Evolutionary conservation across 2,888 invertebrate species (phyloP).

Genomic region (Trachelus troglodyta): DNA sequence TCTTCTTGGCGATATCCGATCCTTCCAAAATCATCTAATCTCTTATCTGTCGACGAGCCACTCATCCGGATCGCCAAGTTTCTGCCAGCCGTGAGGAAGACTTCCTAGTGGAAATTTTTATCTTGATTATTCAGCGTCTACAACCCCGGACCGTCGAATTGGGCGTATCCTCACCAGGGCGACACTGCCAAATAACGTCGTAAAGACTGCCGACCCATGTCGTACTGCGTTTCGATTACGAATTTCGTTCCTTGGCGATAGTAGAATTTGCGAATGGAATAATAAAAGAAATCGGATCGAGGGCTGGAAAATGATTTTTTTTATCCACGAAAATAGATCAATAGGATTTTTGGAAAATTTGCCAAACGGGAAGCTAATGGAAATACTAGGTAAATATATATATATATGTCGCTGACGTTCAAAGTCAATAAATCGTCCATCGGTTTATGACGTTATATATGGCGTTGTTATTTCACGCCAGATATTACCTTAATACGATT

Average conservation of each 20-base stretch:
- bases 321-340: neutral
- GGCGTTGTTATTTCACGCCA: slow-evolving; percentile 36
- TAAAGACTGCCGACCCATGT: slow-evolving; percentile 41
- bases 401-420: slow-evolving; percentile 31
- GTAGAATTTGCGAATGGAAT: neutral
- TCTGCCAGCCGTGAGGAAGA: slow-evolving; percentile 25
- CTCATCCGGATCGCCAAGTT: slow-evolving; percentile 32
- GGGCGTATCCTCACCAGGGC: slow-evolving; percentile 14
- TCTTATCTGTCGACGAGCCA: slow-evolving; percentile 52
- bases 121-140: slow-evolving; percentile 54
- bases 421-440: slow-evolving; percentile 46
- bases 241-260: neutral
- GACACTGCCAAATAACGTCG: slow-evolving; percentile 45
- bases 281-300: too few relatives aligned
- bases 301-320: neutral
- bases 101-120: slow-evolving; percentile 45
- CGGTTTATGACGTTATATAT: slow-evolving; percentile 39
- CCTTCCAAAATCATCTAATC: slow-evolving; percentile 42
- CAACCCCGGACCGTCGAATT: slow-evolving; percentile 20
- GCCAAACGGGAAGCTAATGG: neutral
- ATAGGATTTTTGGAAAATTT: neutral
- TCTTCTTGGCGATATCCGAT: slow-evolving; percentile 43
- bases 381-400: slow-evolving; percentile 7
- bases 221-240: slow-evolving; percentile 8
- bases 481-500: slow-evolving; percentile 36